phyloP scores from a whole-genome alignment of 2,888 invertebrate species.

The Lithophane leautieri region DNA sequence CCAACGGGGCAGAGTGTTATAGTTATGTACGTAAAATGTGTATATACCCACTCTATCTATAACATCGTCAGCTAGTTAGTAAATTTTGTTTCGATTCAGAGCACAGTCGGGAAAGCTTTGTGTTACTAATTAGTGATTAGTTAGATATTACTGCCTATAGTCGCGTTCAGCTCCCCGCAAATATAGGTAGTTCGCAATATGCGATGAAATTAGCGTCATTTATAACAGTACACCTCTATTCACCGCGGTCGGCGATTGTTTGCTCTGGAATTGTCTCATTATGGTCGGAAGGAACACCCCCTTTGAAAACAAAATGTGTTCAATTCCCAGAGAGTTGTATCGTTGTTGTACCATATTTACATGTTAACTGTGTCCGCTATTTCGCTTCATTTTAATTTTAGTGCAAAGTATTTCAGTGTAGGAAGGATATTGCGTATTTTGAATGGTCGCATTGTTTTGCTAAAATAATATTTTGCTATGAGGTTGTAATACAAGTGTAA shows the following conservation, averaged over 20 bases:
- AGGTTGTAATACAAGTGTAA: slow-evolving; percentile 23
- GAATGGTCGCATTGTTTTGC: slow-evolving; percentile 22
- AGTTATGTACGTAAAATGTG: background rate
- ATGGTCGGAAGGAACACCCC: slow-evolving; percentile 27
- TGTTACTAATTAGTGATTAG: slow-evolving; percentile 36
- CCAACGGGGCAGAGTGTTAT: background rate
- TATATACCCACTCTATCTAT: background rate
- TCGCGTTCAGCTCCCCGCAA: background rate
- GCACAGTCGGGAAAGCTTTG: slow-evolving; percentile 9
- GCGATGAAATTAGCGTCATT: slow-evolving; percentile 41
- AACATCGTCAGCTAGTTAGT: slow-evolving; percentile 1
- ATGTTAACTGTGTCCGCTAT: slow-evolving; percentile 37
- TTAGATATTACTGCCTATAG: slow-evolving; percentile 9
- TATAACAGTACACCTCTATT: slow-evolving; percentile 39
- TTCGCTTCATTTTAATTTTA: slow-evolving; percentile 55
- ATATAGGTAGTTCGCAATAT: slow-evolving; percentile 7
- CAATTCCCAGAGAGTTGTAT: slow-evolving; percentile 45
- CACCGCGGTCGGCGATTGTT: slow-evolving; percentile 40
- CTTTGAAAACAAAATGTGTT: slow-evolving; percentile 52
- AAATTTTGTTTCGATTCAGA: slow-evolving; percentile 16
- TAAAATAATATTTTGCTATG: slow-evolving; percentile 23
- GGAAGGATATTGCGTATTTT: slow-evolving; percentile 24
- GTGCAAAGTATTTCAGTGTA: slow-evolving; percentile 33
- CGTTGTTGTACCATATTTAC: slow-evolving; percentile 47
- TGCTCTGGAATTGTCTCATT: slow-evolving; percentile 49